Base-by-base conservation (phyloP, 2,113 vertebrate genomes). In the Piaya cayana region DNA sequence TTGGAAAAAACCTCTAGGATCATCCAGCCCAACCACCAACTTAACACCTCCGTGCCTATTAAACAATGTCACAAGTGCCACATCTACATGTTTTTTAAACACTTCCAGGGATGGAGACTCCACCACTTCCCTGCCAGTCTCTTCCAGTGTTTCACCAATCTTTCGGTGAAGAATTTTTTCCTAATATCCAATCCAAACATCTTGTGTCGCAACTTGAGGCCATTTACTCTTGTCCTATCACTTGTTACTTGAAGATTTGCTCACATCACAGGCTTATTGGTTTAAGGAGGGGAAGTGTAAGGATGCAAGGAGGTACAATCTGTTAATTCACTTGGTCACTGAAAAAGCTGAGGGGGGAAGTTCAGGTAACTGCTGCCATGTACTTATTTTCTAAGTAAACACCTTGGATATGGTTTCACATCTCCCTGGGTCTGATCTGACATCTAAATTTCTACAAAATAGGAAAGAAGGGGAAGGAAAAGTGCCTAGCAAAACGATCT, bases 391-490 rank as follows among this genome's bases (percentile, higher is more conserved):
- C 15, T 62, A 39, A 71, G 49, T 19, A 56, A 77, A 74, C 9
- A 69, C 20, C 12, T 59, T 6, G 0, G 27, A 15, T 36, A 12
- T 2, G 29, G 2, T 56, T 64, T 56, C 0, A 0, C 6, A 0
- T 62, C n/a, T 78, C 26, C 42, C 27, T 68, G 29, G 4, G 2
- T 71, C 74, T 65, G 22, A 5, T 47, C 20, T 86, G 37, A 45
- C 23, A 59, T 12, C 15, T 63, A 60, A 47, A 72, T 37, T 81
- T 88, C 34, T 67, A 15, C 32, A 74, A 78, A 68, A 85, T 7
- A 21, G 53, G 30, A 56, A 85, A 70, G 32, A 20, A 75, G 34
- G 47, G 29, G 87, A 78, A 87, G 26, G 56, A 71, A 91, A 91
- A 91, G 32, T 45, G 69, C 3, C 1, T 9, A 29, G 23, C 5